Evolutionary conservation across 1,140 invertebrate species (phyloP).

Genomic region (Lineus longissimus): DNA sequence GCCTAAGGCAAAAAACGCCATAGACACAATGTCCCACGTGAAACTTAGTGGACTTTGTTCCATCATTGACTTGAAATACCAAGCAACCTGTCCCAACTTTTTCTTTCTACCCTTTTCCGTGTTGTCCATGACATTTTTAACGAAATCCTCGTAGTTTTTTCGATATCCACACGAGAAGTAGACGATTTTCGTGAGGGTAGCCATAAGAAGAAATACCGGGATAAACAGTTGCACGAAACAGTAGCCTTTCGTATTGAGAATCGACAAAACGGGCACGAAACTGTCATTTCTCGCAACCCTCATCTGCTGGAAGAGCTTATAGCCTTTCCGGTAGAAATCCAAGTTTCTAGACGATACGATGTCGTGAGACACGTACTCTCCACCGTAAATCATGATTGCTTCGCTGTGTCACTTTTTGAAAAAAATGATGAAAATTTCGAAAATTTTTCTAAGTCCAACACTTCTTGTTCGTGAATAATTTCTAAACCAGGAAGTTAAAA

Average conservation of each 20-base stretch:
- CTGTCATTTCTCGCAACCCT: background rate
- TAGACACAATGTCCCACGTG: background rate
- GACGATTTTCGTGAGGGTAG: background rate
- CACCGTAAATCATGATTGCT: background rate
- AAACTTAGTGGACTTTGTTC: constrained; percentile 1
- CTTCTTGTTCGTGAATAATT: too few relatives aligned
- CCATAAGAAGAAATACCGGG: background rate
- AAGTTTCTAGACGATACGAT: background rate
- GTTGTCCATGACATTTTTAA: background rate
- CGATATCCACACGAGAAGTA: background rate
- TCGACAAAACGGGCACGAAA: background rate
- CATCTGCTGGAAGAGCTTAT: background rate
- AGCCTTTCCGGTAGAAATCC: background rate
- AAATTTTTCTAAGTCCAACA: too few relatives aligned
- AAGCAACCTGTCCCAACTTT: background rate
- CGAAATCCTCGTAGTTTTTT: background rate
- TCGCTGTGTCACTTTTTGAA: background rate
- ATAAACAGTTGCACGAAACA: background rate
- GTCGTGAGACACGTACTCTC: background rate
- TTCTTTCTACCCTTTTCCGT: background rate
- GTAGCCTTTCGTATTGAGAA: background rate
- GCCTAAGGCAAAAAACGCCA: background rate
- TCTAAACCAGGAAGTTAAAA: too few relatives aligned
- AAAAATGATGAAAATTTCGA: too few relatives aligned
- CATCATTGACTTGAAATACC: background rate